These are phyloP conservation scores for Acanthosepion esculentum DNA, from an alignment of 2,888 invertebrate genomes.

Conservation along the genomic window DNA sequence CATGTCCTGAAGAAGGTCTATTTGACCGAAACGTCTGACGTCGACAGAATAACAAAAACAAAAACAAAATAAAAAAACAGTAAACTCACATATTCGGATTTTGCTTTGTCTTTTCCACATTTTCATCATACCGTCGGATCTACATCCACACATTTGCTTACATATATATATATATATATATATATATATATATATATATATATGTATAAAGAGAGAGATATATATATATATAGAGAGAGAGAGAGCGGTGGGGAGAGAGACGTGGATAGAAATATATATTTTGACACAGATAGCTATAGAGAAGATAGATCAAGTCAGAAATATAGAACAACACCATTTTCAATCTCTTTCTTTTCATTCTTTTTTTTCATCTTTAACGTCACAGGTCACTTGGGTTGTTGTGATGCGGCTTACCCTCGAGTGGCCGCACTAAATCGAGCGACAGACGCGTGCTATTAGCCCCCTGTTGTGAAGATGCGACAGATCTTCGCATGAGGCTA, in stretches of 20 bases:
- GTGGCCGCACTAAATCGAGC: neutral
- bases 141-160: too few species aligned
- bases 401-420: neutral
- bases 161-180: too few species aligned
- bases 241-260: neutral
- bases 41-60: too few species aligned
- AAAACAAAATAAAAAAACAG: too few species aligned
- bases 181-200: neutral
- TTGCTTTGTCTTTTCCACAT: too few species aligned
- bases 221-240: neutral
- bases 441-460: neutral
- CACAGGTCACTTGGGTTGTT: constrained; percentile 20
- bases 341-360: neutral
- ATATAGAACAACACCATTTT: neutral
- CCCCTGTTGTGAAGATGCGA: neutral
- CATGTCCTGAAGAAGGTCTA: too few species aligned
- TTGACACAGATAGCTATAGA: neutral
- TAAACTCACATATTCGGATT: too few species aligned
- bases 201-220: neutral
- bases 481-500: neutral
- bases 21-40: too few species aligned
- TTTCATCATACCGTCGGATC: too few species aligned
- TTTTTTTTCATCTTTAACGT: neutral
- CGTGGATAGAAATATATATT: neutral
- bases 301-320: neutral